These are phyloP conservation scores for Drepana falcataria DNA, from an alignment of 2,888 invertebrate species.

Conservation along the genomic window DNA sequence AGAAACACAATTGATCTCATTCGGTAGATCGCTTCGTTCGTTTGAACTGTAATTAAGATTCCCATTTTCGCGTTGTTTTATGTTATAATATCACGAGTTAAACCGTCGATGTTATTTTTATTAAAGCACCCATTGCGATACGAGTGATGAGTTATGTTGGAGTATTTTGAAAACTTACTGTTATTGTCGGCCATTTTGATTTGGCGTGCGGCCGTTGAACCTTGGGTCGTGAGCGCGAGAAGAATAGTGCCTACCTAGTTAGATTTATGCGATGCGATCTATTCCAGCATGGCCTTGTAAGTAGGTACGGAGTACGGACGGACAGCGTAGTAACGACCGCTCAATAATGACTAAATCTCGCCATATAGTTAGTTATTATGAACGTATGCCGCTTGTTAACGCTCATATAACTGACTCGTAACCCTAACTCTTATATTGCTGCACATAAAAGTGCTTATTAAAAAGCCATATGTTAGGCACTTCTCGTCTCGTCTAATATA, in stretches of 20 bases:
- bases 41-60: not conserved
- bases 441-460: too few relatives aligned
- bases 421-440: too few relatives aligned
- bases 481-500: too few relatives aligned
- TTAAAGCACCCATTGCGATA: not conserved
- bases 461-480: too few relatives aligned
- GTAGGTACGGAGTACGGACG: not conserved
- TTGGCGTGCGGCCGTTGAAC: slow-evolving; percentile 18
- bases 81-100: not conserved
- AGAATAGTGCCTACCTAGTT: slow-evolving; percentile 12
- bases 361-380: slow-evolving; percentile 8
- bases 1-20: not conserved
- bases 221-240: slow-evolving; percentile 14
- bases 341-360: slow-evolving; percentile 1
- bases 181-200: slow-evolving; percentile 26
- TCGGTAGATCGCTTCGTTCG: not conserved
- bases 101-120: not conserved
- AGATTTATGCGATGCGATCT: slow-evolving; percentile 18
- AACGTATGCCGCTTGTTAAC: not conserved
- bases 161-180: slow-evolving; percentile 25
- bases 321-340: slow-evolving; percentile 3
- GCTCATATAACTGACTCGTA: too few relatives aligned
- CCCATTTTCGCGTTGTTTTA: not conserved
- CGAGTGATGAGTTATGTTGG: slow-evolving; percentile 7
- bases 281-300: slow-evolving; percentile 19